Conservation (phyloP, 2,113 vertebrate species). For the Rhabdomys dilectus region DNA sequence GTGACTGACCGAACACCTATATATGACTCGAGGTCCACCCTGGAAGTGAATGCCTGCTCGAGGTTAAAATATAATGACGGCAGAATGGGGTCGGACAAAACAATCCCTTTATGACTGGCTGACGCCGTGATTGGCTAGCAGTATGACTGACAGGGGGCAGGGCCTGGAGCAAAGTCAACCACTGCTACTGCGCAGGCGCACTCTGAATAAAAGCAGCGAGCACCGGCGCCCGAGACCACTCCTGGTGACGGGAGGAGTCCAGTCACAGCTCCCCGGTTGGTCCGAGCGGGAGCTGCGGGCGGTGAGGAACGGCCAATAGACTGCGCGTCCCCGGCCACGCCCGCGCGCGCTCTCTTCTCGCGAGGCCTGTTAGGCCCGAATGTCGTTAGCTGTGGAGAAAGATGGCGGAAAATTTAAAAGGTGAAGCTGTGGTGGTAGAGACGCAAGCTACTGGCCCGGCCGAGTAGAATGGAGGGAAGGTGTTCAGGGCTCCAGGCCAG, state of each 20-base stretch:
- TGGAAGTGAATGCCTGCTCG: background rate
- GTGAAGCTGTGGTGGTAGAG: conserved; percentile 78
- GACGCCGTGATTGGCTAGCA: conserved; percentile 69
- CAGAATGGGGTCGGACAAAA: conserved; percentile 57
- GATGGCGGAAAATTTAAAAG: conserved; percentile 88
- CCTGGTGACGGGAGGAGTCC: conserved; percentile 47
- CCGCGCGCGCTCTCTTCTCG: conserved; percentile 73
- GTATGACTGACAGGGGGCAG: conserved; percentile 8
- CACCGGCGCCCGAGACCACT: conserved; percentile 44
- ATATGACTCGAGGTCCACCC: background rate
- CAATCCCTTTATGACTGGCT: conserved; percentile 24
- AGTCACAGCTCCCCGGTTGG: conserved; percentile 60
- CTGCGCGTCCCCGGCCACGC: conserved; percentile 62
- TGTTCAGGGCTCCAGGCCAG: conserved; percentile 37
- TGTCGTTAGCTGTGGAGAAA: conserved; percentile 82
- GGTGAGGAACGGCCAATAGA: conserved; percentile 54
- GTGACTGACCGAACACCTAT: background rate
- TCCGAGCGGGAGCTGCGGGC: background rate
- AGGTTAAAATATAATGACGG: conserved; percentile 52
- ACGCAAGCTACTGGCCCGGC: conserved; percentile 29
- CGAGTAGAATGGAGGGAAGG: conserved; percentile 60
- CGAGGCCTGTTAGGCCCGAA: conserved; percentile 81
- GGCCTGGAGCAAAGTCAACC: background rate
- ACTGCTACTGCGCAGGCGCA: conserved; percentile 58
- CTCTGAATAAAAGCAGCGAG: conserved; percentile 42